Percentiles rank a stretch among this genome's conserved stretches.
These are phyloP conservation scores for Mesorhabditis belari DNA, from an alignment of 2,888 invertebrate species.

Conservation along the genomic window DNA sequence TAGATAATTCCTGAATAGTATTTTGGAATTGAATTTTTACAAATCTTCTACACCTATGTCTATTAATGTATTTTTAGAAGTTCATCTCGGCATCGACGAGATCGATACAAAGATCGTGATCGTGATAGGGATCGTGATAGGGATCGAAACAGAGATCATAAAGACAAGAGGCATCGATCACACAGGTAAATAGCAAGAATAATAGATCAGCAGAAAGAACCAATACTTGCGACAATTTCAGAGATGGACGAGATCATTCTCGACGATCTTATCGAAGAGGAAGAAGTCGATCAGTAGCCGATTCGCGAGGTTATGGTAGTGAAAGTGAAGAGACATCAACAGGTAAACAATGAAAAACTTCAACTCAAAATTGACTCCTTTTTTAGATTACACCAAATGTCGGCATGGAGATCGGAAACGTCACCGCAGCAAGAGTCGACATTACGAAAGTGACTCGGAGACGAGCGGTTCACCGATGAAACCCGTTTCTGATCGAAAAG, in stretches of 20 bases:
- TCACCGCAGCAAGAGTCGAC: background rate
- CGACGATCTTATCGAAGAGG: background rate
- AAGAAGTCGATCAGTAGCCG: background rate
- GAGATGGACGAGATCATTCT: background rate
- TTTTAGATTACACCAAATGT: background rate
- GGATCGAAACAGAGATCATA: background rate
- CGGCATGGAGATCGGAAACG: background rate
- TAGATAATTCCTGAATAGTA: too few relatives aligned
- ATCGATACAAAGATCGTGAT: constrained; percentile 12
- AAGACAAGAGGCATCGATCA: background rate
- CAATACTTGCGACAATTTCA: too few relatives aligned
- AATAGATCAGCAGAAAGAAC: background rate
- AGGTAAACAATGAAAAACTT: background rate
- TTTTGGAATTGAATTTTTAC: too few relatives aligned
- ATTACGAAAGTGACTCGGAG: background rate
- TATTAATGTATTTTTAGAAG: constrained; percentile 12
- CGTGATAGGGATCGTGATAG: background rate
- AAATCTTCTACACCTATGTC: too few relatives aligned
- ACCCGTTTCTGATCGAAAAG: background rate
- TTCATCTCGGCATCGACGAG: constrained; percentile 28
- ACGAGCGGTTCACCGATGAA: constrained; percentile 1
- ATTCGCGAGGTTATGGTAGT: background rate
- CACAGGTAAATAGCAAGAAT: too few relatives aligned
- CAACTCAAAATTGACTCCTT: too few relatives aligned
- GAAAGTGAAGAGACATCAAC: background rate